Conservation (phyloP, 2,113 vertebrate species). For the Scalopus aquaticus region DNA sequence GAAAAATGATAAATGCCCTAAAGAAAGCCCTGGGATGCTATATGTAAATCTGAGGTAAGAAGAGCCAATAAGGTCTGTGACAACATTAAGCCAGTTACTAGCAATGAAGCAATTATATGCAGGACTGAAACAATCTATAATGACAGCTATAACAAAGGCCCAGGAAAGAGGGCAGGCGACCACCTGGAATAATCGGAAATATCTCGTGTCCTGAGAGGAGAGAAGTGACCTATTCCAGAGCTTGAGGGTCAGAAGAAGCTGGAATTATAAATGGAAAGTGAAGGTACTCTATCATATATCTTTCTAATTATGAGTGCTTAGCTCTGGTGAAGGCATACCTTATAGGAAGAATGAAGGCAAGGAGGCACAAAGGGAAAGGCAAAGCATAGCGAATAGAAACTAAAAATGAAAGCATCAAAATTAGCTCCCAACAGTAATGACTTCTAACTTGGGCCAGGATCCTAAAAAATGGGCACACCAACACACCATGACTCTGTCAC, state of each 20-base stretch:
- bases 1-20: conserved; percentile 69
- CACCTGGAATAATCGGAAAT: conserved; percentile 47
- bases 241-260: conserved; percentile 24
- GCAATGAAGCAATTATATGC: conserved; percentile 71
- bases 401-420: not conserved
- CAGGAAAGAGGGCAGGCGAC: conserved; percentile 42
- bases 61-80: conserved; percentile 64
- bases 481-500: fast-evolving
- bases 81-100: conserved; percentile 62
- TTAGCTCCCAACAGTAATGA: not conserved
- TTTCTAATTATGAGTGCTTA: conserved; percentile 52
- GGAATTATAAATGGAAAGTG: not conserved
- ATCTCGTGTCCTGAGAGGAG: conserved; percentile 35
- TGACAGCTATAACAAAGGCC: conserved; percentile 65
- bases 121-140: conserved; percentile 47
- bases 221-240: conserved; percentile 46
- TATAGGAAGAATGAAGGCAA: conserved; percentile 43
- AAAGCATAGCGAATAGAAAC: not conserved
- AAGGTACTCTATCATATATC: conserved; percentile 6
- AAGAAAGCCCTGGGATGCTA: conserved; percentile 73
- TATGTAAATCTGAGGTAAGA: conserved; percentile 72
- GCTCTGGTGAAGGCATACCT: conserved; percentile 30
- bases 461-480: not conserved
- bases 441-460: not conserved
- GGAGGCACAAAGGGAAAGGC: not conserved